Conservation (phyloP, 2,888 invertebrate species). For the Anagyrus pseudococci region DNA sequence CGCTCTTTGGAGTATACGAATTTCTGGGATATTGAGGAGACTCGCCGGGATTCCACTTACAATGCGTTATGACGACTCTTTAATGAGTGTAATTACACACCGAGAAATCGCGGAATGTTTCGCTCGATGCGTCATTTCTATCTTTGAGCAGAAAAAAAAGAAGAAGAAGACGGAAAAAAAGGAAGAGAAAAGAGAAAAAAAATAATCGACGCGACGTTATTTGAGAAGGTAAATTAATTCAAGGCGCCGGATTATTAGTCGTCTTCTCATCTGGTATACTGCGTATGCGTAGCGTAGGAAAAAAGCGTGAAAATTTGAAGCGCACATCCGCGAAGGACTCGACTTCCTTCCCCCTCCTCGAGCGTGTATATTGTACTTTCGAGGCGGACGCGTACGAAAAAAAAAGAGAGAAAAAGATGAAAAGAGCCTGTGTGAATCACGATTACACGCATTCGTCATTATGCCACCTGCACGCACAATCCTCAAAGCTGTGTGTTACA, state of each 20-base stretch:
- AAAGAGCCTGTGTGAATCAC: no score
- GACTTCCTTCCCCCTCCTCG: no score
- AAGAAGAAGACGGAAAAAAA: neutral
- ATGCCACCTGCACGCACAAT: conserved; percentile 26
- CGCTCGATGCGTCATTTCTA: conserved; percentile 22
- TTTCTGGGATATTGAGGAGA: no score
- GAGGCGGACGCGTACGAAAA: no score
- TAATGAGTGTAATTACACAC: conserved; percentile 3
- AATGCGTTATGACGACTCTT: neutral
- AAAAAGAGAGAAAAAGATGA: conserved; percentile 7
- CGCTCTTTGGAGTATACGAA: no score
- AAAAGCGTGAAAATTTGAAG: no score
- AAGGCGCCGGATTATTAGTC: neutral
- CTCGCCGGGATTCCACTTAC: neutral
- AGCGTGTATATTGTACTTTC: no score
- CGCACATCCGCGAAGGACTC: no score
- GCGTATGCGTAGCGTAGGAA: no score
- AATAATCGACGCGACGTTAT: neutral
- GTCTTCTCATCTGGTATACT: neutral
- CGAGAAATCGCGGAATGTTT: conserved; percentile 12
- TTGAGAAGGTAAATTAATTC: neutral
- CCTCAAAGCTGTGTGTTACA: conserved; percentile 5
- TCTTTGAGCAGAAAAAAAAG: conserved; percentile 8
- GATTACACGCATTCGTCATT: conserved; percentile 23
- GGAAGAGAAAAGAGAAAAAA: neutral